These are phyloP conservation scores for Notarius lentiginosus DNA, from an alignment of 2,113 vertebrate species.

Conservation along the genomic window DNA sequence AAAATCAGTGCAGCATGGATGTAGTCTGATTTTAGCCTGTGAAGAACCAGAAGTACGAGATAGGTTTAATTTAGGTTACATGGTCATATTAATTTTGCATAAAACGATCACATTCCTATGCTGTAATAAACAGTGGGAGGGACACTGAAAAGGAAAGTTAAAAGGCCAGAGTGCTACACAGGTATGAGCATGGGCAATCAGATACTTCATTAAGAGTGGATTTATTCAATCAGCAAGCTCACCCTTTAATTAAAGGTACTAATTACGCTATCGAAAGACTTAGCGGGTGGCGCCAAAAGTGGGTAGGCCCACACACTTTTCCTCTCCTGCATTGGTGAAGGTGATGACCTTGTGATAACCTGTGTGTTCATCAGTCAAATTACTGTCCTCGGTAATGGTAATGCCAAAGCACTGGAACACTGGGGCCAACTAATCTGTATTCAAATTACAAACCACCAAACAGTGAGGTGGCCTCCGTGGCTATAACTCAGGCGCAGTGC, in stretches of 20 bases:
- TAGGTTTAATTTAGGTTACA: background rate
- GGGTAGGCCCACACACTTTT: slow-evolving; percentile 50
- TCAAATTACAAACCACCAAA: slow-evolving; percentile 87
- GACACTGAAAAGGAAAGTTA: background rate
- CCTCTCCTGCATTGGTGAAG: slow-evolving; percentile 62
- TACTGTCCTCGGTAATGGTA: slow-evolving; percentile 83
- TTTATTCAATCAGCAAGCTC: slow-evolving; percentile 81
- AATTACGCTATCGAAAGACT: slow-evolving; percentile 77
- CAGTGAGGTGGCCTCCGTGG: slow-evolving; percentile 73
- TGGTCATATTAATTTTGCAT: background rate
- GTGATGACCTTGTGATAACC: slow-evolving; percentile 94
- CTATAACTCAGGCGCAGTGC: slow-evolving; percentile 79
- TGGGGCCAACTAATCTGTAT: slow-evolving; percentile 90
- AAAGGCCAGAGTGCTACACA: slow-evolving; percentile 19
- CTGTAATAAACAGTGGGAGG: background rate
- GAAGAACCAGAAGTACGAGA: background rate
- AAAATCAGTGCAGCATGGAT: background rate
- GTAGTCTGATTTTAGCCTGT: background rate
- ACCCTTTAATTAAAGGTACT: slow-evolving; percentile 81
- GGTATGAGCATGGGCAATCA: slow-evolving; percentile 67
- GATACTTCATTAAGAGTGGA: slow-evolving; percentile 77
- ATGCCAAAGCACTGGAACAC: slow-evolving; percentile 86
- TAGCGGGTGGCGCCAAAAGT: slow-evolving; percentile 66
- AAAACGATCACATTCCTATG: background rate
- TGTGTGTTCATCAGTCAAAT: slow-evolving; percentile 86